Conservation (phyloP, 2,797 vertebrate species). For the Monodelphis domestica region DNA sequence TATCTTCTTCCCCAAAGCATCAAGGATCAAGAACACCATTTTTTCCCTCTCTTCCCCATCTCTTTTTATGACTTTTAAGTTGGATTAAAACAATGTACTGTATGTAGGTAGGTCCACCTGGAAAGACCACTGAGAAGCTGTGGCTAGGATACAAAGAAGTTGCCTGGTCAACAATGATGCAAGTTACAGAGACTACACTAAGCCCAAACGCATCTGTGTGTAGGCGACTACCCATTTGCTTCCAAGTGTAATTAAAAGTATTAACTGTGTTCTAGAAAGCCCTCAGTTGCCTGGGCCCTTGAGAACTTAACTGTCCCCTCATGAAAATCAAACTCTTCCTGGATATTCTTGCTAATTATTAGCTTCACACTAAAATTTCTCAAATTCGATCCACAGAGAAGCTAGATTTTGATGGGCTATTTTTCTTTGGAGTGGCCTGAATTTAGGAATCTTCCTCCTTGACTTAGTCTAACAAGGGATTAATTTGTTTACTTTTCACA, state of each 20-base stretch:
- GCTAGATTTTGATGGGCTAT: not conserved
- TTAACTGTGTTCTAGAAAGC: constrained; percentile 55
- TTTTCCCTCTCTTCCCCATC: constrained; percentile 17
- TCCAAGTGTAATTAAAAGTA: constrained; percentile 31
- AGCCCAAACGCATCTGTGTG: constrained; percentile 15
- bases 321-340: constrained; percentile 35
- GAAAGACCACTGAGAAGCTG: constrained; percentile 47
- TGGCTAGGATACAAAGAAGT: constrained; percentile 9
- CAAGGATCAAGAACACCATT: not conserved
- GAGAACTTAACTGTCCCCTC: constrained; percentile 51
- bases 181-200: constrained; percentile 56
- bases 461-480: constrained; percentile 48
- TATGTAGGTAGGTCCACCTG: not conserved
- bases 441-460: constrained; percentile 15
- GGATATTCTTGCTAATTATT: constrained; percentile 24
- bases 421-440: not conserved
- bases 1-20: not conserved
- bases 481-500: not conserved
- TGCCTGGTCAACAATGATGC: constrained; percentile 18
- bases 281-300: not conserved
- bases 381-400: constrained; percentile 22
- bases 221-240: constrained; percentile 33
- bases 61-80: not conserved
- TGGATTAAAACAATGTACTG: constrained; percentile 30
- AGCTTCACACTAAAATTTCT: no score